Evolutionary conservation across 2,888 invertebrate species (phyloP).

Genomic region (Drosophila koepferae): DNA sequence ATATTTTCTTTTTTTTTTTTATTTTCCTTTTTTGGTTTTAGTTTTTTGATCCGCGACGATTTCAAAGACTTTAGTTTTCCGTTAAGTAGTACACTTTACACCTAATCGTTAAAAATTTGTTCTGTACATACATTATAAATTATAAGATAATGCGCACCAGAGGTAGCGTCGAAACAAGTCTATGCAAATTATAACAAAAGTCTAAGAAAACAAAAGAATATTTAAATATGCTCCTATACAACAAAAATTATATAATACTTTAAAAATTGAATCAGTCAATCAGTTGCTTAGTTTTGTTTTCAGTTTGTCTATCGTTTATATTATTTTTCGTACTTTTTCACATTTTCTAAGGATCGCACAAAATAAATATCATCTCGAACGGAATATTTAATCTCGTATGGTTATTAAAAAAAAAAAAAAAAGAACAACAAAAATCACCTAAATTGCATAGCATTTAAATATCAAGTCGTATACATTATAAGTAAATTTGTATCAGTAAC

Average conservation of each 20-base stretch:
- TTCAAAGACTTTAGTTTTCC: constrained; percentile 73
- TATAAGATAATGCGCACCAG: constrained; percentile 34
- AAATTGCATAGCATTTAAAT: constrained; percentile 55
- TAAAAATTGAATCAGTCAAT: constrained; percentile 76
- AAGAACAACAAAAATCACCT: constrained; percentile 50
- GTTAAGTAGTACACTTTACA: constrained; percentile 70
- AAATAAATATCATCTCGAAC: constrained; percentile 66
- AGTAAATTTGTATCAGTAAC: constrained; percentile 76
- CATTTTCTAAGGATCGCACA: constrained; percentile 51
- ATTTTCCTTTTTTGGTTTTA: constrained; percentile 5
- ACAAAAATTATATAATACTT: constrained; percentile 77
- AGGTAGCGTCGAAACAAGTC: constrained; percentile 17
- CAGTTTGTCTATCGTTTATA: constrained; percentile 12
- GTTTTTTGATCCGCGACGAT: constrained; percentile 71
- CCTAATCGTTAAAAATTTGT: constrained; percentile 74
- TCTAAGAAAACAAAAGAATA: constrained; percentile 18
- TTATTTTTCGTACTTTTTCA: constrained; percentile 15
- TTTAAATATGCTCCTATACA: constrained; percentile 67
- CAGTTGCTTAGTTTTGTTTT: constrained; percentile 58
- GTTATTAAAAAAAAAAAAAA: constrained; percentile 42
- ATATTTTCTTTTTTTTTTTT: constrained; percentile 15
- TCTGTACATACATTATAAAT: constrained; percentile 64
- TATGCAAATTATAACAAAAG: constrained; percentile 38
- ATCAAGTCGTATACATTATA: constrained; percentile 65
- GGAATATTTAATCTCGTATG: constrained; percentile 65